Evolutionary conservation across 2,113 vertebrate genomes (phyloP).

Genomic region (Pampusana beccarii): DNA sequence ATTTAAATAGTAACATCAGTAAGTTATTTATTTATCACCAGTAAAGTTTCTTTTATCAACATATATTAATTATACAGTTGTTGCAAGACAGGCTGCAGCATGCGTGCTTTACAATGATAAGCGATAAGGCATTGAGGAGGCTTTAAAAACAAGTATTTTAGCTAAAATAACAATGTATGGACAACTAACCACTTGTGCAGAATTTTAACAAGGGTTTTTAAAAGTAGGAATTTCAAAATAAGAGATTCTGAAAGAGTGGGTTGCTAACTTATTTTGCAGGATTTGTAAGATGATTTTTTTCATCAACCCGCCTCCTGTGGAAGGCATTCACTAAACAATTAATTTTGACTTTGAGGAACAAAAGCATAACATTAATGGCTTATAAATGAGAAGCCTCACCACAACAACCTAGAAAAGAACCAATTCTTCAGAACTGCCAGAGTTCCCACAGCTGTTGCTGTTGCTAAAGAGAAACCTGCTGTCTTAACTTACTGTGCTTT

Average conservation of each 20-base stretch:
- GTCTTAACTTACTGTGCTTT: slow-evolving; percentile 34
- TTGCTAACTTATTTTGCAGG: not conserved
- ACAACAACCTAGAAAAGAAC: slow-evolving; percentile 43
- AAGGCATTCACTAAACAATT: not conserved
- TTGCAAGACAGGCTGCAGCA: not conserved
- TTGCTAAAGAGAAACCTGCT: slow-evolving; percentile 19
- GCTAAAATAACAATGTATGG: not conserved
- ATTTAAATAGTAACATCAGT: not conserved
- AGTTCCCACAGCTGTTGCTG: not conserved
- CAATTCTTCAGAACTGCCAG: not conserved
- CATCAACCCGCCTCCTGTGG: not conserved
- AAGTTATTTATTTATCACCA: not conserved
- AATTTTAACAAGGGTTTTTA: not conserved
- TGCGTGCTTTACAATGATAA: not conserved
- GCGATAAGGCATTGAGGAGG: not conserved
- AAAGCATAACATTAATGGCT: not conserved
- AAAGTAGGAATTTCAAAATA: not conserved
- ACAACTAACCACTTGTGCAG: not conserved
- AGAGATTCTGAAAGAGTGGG: not conserved
- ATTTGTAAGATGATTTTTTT: not conserved
- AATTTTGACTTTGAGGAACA: slow-evolving; percentile 22
- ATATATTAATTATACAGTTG: not conserved
- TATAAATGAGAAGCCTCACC: slow-evolving; percentile 48
- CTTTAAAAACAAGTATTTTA: not conserved
- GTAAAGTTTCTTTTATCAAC: not conserved